Evolutionary conservation across 2,797 vertebrate species (phyloP).

Genomic region (Betta splendens): DNA sequence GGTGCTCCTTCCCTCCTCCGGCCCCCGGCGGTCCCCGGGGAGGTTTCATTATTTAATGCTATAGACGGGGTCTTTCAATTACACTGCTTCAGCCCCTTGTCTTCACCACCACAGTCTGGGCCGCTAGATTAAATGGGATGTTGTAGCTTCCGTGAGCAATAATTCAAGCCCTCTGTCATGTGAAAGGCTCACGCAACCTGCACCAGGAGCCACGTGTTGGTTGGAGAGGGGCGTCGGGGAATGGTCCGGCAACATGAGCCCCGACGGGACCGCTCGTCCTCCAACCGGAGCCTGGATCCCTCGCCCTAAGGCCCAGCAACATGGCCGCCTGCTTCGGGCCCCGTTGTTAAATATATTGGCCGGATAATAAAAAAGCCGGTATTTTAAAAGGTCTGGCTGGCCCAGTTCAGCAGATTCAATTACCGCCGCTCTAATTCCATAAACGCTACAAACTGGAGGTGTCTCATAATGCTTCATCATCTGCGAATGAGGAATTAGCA

Average conservation of each 20-base stretch:
- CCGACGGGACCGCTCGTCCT: no score
- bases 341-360: conserved; percentile 34
- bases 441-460: conserved; percentile 23
- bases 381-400: conserved; percentile 22
- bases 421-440: conserved; percentile 28
- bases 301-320: conserved; percentile 32
- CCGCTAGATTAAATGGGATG: conserved; percentile 64
- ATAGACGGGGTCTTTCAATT: conserved; percentile 75
- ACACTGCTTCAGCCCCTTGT: conserved; percentile 54
- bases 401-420: conserved; percentile 27
- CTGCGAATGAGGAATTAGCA: conserved; percentile 46
- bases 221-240: conserved; percentile 10
- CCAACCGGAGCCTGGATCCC: conserved; percentile 64
- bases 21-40: conserved; percentile 62
- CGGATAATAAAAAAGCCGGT: conserved; percentile 25
- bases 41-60: conserved; percentile 77
- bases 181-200: conserved; percentile 49
- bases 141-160: conserved; percentile 48
- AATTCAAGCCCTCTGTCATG: conserved; percentile 49
- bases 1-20: conserved; percentile 31
- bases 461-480: conserved; percentile 46
- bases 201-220: conserved; percentile 27
- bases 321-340: conserved; percentile 30
- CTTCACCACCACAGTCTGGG: conserved; percentile 52
- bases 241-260: conserved; percentile 30